These are phyloP conservation scores for Odiellus spinosus DNA, from an alignment of 2,888 invertebrate genomes.

Conservation along the genomic window DNA sequence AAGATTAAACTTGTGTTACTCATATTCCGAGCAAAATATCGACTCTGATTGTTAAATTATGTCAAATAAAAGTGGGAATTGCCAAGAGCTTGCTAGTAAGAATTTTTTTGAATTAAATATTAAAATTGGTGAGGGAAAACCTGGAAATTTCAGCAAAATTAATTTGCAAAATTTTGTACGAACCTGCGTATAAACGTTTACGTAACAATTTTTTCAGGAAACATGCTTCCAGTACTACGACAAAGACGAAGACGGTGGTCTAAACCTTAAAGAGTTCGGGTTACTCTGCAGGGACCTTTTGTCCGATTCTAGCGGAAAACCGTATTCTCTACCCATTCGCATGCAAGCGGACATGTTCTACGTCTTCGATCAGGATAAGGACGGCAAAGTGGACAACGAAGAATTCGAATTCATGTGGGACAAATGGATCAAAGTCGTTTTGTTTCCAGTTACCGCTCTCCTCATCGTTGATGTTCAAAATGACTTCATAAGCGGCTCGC, in stretches of 20 bases:
- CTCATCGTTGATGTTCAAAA: slow-evolving; percentile 94
- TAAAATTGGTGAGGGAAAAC: no score
- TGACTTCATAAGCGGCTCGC: slow-evolving; percentile 87
- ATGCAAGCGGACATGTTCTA: slow-evolving; percentile 15
- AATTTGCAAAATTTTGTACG: no score
- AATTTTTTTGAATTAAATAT: no score
- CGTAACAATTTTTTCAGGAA: no score
- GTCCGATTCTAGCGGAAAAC: slow-evolving; percentile 66
- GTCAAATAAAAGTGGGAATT: no score
- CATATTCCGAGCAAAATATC: no score
- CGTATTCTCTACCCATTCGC: slow-evolving; percentile 45
- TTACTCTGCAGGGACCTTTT: slow-evolving; percentile 69
- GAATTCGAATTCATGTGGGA: slow-evolving; percentile 78
- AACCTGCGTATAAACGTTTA: no score
- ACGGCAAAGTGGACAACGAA: slow-evolving; percentile 48
- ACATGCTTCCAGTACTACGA: slow-evolving; percentile 9
- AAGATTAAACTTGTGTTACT: no score
- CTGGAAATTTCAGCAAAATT: no score
- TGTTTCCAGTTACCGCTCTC: slow-evolving; percentile 70
- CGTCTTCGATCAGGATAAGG: slow-evolving; percentile 19
- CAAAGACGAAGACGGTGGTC: slow-evolving; percentile 49
- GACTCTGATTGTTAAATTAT: no score
- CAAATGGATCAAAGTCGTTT: slow-evolving; percentile 65
- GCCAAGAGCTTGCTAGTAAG: no score
- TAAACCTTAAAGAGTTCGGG: slow-evolving; percentile 59